phyloP scores from a whole-genome alignment of 1,140 invertebrate species.

The Sipha flava region DNA sequence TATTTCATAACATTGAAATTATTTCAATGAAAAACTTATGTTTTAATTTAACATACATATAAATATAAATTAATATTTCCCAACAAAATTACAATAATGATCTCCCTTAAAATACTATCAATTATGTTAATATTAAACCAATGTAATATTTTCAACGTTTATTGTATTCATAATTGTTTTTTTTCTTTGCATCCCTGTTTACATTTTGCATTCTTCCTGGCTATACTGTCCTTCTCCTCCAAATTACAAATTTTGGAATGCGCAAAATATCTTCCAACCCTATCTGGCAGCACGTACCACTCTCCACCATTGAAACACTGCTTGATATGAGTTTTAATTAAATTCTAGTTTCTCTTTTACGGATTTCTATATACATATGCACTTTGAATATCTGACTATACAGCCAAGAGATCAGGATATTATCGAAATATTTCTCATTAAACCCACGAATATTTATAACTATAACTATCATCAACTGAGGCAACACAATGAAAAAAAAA shows the following conservation, averaged over 20 bases:
- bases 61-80: too few species aligned
- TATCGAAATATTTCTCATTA: background rate
- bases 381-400: background rate
- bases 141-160: background rate
- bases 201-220: background rate
- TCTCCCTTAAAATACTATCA: too few species aligned
- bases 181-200: background rate
- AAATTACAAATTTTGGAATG: slow-evolving; percentile 9
- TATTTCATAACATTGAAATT: too few species aligned
- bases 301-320: too few species aligned
- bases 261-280: background rate
- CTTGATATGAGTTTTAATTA: slow-evolving; percentile 7
- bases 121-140: background rate
- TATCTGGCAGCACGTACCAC: too few species aligned
- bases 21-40: too few species aligned
- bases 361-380: background rate
- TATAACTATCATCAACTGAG: too few species aligned
- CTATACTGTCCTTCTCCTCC: background rate
- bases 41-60: too few species aligned
- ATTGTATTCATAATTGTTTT: background rate
- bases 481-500: background rate
- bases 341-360: background rate
- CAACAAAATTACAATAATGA: too few species aligned
- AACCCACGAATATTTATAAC: background rate
- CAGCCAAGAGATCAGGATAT: background rate